A percentile compares a stretch with the other conserved stretches of the same genome.
phyloP scores from a whole-genome alignment of 1,140 invertebrate species.

The Drosophila ambigua region DNA sequence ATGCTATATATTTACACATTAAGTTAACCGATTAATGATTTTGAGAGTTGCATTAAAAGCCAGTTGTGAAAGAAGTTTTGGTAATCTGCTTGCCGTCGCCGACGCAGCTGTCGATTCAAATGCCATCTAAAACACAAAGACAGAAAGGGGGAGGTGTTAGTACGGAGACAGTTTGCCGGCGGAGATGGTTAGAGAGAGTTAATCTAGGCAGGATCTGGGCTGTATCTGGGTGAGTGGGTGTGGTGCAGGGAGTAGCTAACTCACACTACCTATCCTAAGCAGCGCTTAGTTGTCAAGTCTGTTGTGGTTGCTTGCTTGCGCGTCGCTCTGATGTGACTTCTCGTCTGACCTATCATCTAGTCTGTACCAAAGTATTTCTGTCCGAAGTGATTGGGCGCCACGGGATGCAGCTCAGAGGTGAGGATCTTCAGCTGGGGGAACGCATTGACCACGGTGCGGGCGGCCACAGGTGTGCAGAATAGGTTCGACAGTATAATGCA shows the following conservation, averaged over 20 bases:
- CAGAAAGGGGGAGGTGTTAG: conserved; percentile 28
- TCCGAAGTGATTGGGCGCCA: conserved; percentile 99
- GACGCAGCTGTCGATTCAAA: conserved; percentile 44
- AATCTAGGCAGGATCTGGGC: conserved; percentile 9
- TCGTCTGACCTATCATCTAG: conserved; percentile 83
- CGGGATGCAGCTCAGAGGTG: conserved; percentile 96
- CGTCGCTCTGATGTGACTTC: conserved; percentile 6
- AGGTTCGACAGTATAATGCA: conserved; percentile 98
- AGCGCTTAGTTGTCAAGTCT: conserved; percentile 75
- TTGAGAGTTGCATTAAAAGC: conserved; percentile 55
- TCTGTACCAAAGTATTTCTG: conserved; percentile 99
- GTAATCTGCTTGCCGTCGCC: conserved; percentile 22
- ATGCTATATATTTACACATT: conserved; percentile 53
- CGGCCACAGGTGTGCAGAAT: conserved; percentile 97
- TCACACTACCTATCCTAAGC: conserved; percentile 76
- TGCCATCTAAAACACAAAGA: conserved; percentile 48
- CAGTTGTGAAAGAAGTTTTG: conserved; percentile 49
- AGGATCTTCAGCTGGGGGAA: conserved; percentile 97
- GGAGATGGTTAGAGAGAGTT: conserved; percentile 11
- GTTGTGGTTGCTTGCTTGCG: conserved; percentile 13
- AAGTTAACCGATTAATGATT: conserved; percentile 41
- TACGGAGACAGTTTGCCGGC: conserved; percentile 4
- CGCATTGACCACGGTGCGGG: conserved; percentile 91
- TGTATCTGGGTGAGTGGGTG: conserved; percentile 13
- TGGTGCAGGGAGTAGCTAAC: conserved; percentile 4